Conservation (phyloP, 2,797 vertebrate genomes). For the Coranthus polyacanthus region DNA sequence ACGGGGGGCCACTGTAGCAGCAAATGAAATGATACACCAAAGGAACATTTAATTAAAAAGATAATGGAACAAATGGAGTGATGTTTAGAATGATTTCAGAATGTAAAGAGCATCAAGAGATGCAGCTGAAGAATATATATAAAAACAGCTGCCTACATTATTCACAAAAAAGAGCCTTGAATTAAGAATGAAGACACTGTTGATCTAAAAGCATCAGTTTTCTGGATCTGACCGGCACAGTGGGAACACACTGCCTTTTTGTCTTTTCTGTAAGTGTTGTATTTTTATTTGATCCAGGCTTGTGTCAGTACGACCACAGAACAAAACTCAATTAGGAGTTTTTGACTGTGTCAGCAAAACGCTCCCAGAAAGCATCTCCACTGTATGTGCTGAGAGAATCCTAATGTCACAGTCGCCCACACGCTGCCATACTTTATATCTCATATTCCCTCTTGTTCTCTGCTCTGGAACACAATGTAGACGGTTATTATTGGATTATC, state of each 20-base stretch:
- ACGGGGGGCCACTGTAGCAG: no score
- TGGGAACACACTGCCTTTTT: neutral
- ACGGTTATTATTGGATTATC: conserved; percentile 43
- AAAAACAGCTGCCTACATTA: conserved; percentile 27
- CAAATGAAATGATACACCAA: conserved; percentile 8
- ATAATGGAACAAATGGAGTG: no score
- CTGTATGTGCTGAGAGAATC: conserved; percentile 32
- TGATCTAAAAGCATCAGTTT: neutral
- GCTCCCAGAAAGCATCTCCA: conserved; percentile 9
- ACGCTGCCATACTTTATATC: conserved; percentile 10
- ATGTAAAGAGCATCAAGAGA: neutral
- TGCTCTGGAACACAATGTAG: conserved; percentile 15
- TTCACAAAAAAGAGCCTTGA: no score
- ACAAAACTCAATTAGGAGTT: conserved; percentile 52
- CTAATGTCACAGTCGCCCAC: conserved; percentile 59
- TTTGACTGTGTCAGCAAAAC: conserved; percentile 55
- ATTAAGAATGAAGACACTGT: no score
- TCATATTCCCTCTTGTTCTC: conserved; percentile 22
- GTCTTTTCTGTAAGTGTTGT: neutral
- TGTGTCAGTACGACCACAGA: conserved; percentile 21
- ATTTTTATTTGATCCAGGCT: neutral
- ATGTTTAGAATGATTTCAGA: no score
- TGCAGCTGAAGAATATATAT: neutral
- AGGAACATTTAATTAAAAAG: conserved; percentile 17
- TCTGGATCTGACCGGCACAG: neutral